Percentiles rank a stretch among this genome's conserved stretches.
These are phyloP conservation scores for Macaria notata DNA, from an alignment of 2,888 invertebrate genomes.

Conservation along the genomic window DNA sequence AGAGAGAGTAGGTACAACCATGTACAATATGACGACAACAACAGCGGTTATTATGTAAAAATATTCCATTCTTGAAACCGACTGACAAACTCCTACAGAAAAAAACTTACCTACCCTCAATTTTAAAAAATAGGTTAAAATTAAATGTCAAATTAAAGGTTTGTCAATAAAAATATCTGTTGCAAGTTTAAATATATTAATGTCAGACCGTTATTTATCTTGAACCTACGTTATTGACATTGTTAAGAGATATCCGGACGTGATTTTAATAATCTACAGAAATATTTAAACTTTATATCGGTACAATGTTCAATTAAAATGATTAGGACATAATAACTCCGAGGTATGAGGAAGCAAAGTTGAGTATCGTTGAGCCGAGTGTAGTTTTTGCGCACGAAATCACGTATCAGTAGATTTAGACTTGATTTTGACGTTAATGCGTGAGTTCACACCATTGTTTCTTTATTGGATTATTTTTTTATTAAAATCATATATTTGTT, in stretches of 20 bases:
- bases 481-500: too few relatives aligned
- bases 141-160: too few relatives aligned
- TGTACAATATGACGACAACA: too few relatives aligned
- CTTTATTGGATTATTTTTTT: too few relatives aligned
- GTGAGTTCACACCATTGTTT: neutral
- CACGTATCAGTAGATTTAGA: neutral
- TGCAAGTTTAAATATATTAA: neutral
- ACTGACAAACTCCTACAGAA: too few relatives aligned
- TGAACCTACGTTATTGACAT: conserved; percentile 10
- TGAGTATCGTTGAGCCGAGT: neutral
- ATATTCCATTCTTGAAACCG: too few relatives aligned
- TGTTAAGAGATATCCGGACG: conserved; percentile 15
- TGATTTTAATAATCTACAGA: conserved; percentile 11
- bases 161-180: too few relatives aligned
- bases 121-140: too few relatives aligned
- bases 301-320: conserved; percentile 19
- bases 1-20: too few relatives aligned
- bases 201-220: neutral
- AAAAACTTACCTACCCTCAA: too few relatives aligned
- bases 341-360: conserved; percentile 18
- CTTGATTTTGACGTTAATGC: too few relatives aligned
- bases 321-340: conserved; percentile 7
- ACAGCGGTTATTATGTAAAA: too few relatives aligned
- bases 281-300: neutral
- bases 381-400: conserved; percentile 4